A percentile compares a stretch with the other conserved stretches of the same genome.
Evolutionary conservation across 2,888 invertebrate genomes (phyloP).

Genomic region (Clivina fossor): DNA sequence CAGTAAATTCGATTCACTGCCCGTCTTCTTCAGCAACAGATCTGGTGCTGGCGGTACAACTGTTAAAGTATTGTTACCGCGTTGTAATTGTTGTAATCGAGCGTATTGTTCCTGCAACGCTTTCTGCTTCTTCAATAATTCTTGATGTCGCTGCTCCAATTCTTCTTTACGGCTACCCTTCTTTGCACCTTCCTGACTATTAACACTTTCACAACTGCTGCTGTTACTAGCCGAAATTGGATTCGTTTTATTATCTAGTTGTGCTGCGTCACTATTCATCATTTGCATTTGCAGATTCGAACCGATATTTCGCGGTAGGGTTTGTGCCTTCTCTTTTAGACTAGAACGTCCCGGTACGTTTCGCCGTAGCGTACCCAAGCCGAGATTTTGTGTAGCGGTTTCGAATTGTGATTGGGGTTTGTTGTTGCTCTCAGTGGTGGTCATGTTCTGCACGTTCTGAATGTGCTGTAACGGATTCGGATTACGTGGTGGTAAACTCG

Average conservation of each 20-base stretch:
- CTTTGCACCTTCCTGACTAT: slow-evolving; percentile 70
- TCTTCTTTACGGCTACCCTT: slow-evolving; percentile 66
- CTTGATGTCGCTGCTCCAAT: slow-evolving; percentile 85
- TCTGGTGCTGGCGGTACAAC: slow-evolving; percentile 65
- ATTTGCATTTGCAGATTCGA: slow-evolving; percentile 48
- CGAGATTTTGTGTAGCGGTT: slow-evolving; percentile 52
- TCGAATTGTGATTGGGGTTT: slow-evolving; percentile 51
- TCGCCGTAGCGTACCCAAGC: slow-evolving; percentile 52
- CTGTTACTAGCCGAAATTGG: slow-evolving; percentile 64
- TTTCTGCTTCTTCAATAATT: slow-evolving; percentile 82
- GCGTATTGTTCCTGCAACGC: slow-evolving; percentile 91
- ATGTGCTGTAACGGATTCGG: slow-evolving; percentile 49
- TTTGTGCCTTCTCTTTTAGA: slow-evolving; percentile 53
- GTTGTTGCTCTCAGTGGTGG: too few species aligned
- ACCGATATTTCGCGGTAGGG: slow-evolving; percentile 52
- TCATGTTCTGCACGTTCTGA: slow-evolving; percentile 52
- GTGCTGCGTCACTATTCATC: slow-evolving; percentile 36
- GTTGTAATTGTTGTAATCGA: slow-evolving; percentile 82
- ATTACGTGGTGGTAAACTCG: slow-evolving; percentile 63
- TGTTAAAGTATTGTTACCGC: slow-evolving; percentile 68
- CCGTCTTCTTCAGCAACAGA: slow-evolving; percentile 75
- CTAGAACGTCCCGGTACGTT: slow-evolving; percentile 50
- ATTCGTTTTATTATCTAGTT: slow-evolving; percentile 46
- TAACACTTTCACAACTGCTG: slow-evolving; percentile 75
- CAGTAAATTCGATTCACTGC: slow-evolving; percentile 83